Evolutionary conservation across 2,113 vertebrate species (phyloP), one percentile per base, ranked within the genome.

Genomic region (Galemys pyrenaicus): DNA sequence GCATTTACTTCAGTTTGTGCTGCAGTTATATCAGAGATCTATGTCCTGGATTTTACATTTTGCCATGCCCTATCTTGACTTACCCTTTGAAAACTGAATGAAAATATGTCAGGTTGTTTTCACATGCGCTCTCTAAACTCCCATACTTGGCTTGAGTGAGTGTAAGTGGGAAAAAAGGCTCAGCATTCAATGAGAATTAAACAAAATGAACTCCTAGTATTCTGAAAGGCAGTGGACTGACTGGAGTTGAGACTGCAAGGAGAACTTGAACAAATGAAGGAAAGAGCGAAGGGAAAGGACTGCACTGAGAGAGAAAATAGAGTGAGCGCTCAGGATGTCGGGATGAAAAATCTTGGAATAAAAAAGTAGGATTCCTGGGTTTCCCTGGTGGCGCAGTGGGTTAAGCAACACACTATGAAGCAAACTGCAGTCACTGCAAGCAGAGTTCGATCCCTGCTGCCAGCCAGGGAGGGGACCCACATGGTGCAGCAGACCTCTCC

Each of bases 21-120:
- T 58, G 20, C 58, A 81, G 54, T 41, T 82, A 35, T 49, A 37
- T 44, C 62, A 65, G 30, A 65, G 70, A 9, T 20, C 6, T 24
- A n/a, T 73, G 44, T 67, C 26, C n/a, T 87, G 64, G 49, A 32
- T 54, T 95, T 89, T n/a, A 68, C 7, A 60, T 85, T 92, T 58
- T 81, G 51, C 46, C 64, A 12, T 71, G 16, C 24, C 35, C 78
- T 74, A 19, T 60, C 39, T 37, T 62, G 28, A 58, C 24, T 58
- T n/a, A 28, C 6, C 86, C 56, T 87, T 89, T 84, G 7, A 67
- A 65, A 86, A 87, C 35, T n/a, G 70, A 82, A 81, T 41, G 41
- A 71, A 67, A 74, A 77, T 37, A 30, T 71, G 15, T 78, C 58
- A 58, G 68, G n/a, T 35, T 89, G 81, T 16, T 54, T 86, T 92